Base-by-base conservation (phyloP, 30 jellyfish, hydroid and myxozoan genomes). In the Aurelia aurita complex sp. Pacific region DNA sequence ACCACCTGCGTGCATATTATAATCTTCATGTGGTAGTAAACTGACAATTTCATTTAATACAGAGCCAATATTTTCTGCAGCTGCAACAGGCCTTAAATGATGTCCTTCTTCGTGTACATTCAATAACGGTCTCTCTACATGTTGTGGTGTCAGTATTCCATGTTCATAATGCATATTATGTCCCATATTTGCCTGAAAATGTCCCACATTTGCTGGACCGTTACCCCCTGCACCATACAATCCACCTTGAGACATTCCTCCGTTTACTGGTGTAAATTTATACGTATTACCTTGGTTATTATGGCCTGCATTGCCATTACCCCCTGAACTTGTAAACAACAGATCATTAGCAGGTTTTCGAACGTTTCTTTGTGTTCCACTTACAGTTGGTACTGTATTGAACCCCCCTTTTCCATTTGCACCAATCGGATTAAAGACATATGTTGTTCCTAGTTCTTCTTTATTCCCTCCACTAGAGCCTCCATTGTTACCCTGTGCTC, bases 81-180 rank as follows among this genome's bases (percentile, higher is more conserved):
- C 93, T 15, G 66, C 87, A 63, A 73, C 74, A 5, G 93, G 93
- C 36, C 73, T 60, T 73, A 84, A 14, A 34, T 84, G 93, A 23
- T 65, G 93, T 33, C 93, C 93, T 53, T 61, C 93, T 50, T 5
- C 51, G 69, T 84, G 93, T 57, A 73, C 93, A 53, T 84, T 61
- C 18, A 19, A 15, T n/a, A 35, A 10, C 9, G 87, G 76, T 32
- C 60, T 46, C 12, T 43, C 74, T 14, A 40, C 33, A 73, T 84
- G 83, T 8, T 69, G 69, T 62, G 93, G 93, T 14, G 75, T 76
- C 1, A 84, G 69, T 15, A 84, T 73, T 38, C 87, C 87, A 51
- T 84, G 93, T 17, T 68, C 46, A 3, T 51, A 57, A 43, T 83
- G 64, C 19, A 35, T 16, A 5, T 43, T 18, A 19, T 12, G 50